Evolutionary conservation across 2,113 vertebrate genomes (phyloP), one percentile per base, ranked within the genome.

Genomic region (Onychostruthus taczanowskii): DNA sequence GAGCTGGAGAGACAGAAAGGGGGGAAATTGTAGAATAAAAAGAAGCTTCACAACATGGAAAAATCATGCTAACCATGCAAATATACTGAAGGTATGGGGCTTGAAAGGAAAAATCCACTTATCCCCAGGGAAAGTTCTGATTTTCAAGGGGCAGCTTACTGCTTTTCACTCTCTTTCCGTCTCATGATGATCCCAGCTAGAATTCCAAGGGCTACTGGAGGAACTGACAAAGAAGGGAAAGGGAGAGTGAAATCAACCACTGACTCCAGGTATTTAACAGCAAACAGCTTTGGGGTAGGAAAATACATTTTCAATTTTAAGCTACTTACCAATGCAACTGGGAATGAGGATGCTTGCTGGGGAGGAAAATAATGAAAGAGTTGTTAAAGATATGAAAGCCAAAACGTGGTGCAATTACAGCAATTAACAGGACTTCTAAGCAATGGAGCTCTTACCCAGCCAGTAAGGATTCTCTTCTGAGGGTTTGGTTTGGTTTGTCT

Each of bases 1-100:
- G 88, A 92, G 27, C 95, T 97, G 93, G 33, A 31, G 72, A 59
- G 63, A 66, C 10, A 50, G n/a, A 59, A 73, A 59, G 39, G 43
- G 53, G 50, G 19, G 12, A 5, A 49, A 16, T 10, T 27, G 9
- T 4, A 7, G 46, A n/a, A 37, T 16, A 47, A 66, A 39, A 70
- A 41, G 21, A 16, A 56, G 16, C 8, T 37, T 15, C 30, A 19
- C n/a, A 27, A 26, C 12, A 2, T 1, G 11, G 26, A 27, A 41
- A 11, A 16, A 11, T 2, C 7, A 0, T 2, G 13, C 17, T 27
- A 33, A 35, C 8, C 16, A 4, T 5, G 26, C 11, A 53, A 35
- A 21, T 9, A 8, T 3, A 17, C 39, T 6, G 61, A 30, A 35
- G 19, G 68, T 2, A 3, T 1, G 26, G 20, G 43, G 31, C 30